These are phyloP conservation scores for Caenorhabditis sp. DNA, from an alignment of 2,888 invertebrate species.

Conservation along the genomic window DNA sequence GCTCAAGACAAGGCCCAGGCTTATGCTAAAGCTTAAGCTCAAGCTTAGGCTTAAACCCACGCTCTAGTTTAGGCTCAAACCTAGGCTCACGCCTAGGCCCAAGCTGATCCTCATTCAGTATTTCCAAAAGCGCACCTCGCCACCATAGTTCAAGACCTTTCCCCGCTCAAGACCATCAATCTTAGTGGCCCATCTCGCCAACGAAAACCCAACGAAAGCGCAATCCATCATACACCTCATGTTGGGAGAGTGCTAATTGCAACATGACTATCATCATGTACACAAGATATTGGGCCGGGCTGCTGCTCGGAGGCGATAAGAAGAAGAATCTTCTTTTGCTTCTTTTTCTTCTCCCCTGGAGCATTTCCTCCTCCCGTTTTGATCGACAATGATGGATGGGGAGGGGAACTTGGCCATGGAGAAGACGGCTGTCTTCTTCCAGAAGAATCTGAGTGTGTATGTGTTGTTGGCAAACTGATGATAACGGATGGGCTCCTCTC, in stretches of 20 bases:
- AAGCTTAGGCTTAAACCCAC: too few relatives aligned
- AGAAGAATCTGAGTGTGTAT: background rate
- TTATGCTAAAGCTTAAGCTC: too few relatives aligned
- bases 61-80: too few relatives aligned
- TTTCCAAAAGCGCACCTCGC: too few relatives aligned
- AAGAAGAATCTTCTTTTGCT: constrained; percentile 6
- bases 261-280: constrained; percentile 21
- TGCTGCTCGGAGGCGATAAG: constrained; percentile 21
- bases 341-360: too few relatives aligned
- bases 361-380: background rate
- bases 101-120: too few relatives aligned
- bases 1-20: too few relatives aligned
- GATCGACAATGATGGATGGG: constrained; percentile 37
- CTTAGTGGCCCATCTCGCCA: background rate
- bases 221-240: constrained; percentile 4
- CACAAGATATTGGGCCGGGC: background rate
- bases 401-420: background rate
- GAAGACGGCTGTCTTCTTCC: background rate
- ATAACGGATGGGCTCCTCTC: constrained; percentile 10
- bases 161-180: background rate
- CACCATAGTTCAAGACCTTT: background rate
- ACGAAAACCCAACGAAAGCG: background rate
- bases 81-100: too few relatives aligned
- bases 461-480: constrained; percentile 36
- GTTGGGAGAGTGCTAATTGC: constrained; percentile 29